A percentile compares a stretch with the other conserved stretches of the same genome.
Conservation (phyloP, 2,797 vertebrate genomes). For the Menidia menidia region DNA sequence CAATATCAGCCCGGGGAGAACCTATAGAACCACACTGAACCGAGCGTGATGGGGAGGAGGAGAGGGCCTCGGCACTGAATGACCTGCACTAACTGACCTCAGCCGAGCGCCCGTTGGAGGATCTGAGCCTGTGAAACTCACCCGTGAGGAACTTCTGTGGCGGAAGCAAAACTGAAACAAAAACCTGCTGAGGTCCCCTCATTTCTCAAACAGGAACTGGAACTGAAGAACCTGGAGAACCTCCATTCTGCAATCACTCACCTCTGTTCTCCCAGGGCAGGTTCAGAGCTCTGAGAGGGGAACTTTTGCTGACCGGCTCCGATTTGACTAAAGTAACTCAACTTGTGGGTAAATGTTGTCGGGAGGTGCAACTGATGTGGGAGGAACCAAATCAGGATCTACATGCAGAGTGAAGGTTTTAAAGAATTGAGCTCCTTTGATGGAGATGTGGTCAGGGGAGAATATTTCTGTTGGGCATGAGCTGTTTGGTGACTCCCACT, state of each 20-base stretch:
- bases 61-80: constrained; percentile 49
- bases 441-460: constrained; percentile 41
- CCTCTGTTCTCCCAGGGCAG: constrained; percentile 43
- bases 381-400: constrained; percentile 58
- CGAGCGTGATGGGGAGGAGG: constrained; percentile 6
- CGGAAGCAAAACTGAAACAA: constrained; percentile 45
- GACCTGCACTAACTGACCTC: constrained; percentile 80
- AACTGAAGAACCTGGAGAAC: constrained; percentile 47
- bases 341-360: constrained; percentile 38
- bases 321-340: constrained; percentile 30
- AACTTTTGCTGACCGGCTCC: constrained; percentile 33
- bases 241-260: constrained; percentile 44
- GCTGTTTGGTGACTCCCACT: constrained; percentile 43
- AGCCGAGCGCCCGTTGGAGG: constrained; percentile 64
- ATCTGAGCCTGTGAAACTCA: constrained; percentile 68
- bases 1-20: constrained; percentile 99
- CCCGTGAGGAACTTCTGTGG: constrained; percentile 61
- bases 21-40: constrained; percentile 85
- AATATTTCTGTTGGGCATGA: constrained; percentile 40
- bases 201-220: constrained; percentile 47
- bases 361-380: constrained; percentile 44
- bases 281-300: constrained; percentile 35
- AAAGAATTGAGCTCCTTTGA: constrained; percentile 16
- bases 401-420: constrained; percentile 20
- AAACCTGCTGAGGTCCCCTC: constrained; percentile 37